Evolutionary conservation across 2,888 invertebrate species (phyloP).

Genomic region (Tachystola acroxantha): DNA sequence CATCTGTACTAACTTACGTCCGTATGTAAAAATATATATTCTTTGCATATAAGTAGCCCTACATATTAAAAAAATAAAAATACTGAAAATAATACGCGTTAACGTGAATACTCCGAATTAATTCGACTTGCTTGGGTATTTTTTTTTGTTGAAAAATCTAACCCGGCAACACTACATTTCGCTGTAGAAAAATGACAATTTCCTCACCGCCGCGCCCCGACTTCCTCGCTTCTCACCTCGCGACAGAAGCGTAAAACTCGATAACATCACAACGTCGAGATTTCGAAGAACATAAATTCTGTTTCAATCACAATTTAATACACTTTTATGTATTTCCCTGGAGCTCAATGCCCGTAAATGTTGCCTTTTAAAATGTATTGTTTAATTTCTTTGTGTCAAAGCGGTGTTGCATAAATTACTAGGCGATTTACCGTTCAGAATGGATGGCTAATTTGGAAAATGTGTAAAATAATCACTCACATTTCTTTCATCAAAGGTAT

Average conservation of each 20-base stretch:
- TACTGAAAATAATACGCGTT: too few species aligned
- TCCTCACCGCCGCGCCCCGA: slow-evolving; percentile 28
- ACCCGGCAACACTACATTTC: slow-evolving; percentile 3
- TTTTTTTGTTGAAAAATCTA: too few species aligned
- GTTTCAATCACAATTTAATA: slow-evolving; percentile 6
- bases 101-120: too few species aligned
- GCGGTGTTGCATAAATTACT: not conserved
- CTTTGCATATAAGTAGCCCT: too few species aligned
- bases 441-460: too few species aligned
- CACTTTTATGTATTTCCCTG: not conserved
- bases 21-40: too few species aligned
- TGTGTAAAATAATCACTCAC: too few species aligned
- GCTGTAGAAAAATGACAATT: slow-evolving; percentile 50
- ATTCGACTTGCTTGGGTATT: too few species aligned
- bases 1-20: too few species aligned
- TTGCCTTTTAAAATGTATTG: not conserved
- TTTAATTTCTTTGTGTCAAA: slow-evolving; percentile 1
- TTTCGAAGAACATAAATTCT: slow-evolving; percentile 4
- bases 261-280: slow-evolving; percentile 4
- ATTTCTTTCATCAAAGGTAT: too few species aligned
- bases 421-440: too few species aligned
- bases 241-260: slow-evolving; percentile 5
- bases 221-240: slow-evolving; percentile 18
- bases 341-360: not conserved
- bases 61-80: too few species aligned